Evolutionary conservation across 2,113 vertebrate species (phyloP).

Genomic region (Orthochromis malagaraziensis): DNA sequence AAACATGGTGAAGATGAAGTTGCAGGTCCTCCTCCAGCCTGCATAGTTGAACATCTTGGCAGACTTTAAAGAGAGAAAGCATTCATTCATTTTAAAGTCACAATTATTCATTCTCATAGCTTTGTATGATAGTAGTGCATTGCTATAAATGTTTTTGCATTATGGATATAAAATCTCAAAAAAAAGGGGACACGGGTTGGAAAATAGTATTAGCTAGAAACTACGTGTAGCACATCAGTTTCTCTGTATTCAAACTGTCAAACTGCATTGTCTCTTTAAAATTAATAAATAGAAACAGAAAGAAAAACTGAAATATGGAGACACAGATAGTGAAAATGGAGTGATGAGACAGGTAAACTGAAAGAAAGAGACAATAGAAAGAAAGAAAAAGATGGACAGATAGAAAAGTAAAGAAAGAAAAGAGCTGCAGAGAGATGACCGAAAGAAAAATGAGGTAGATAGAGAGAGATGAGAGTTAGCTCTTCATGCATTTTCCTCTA

Average conservation of each 20-base stretch:
- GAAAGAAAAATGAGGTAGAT: neutral
- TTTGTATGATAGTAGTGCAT: neutral
- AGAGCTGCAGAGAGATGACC: neutral
- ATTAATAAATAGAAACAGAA: neutral
- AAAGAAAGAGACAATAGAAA: neutral
- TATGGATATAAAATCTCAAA: neutral
- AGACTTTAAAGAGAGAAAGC: conserved; percentile 61
- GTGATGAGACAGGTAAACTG: neutral
- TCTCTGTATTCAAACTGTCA: neutral
- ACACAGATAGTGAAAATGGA: neutral
- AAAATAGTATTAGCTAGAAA: neutral
- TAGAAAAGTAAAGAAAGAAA: neutral
- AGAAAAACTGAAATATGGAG: neutral
- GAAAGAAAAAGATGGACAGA: neutral
- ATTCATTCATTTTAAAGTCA: neutral
- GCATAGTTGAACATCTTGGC: conserved; percentile 99
- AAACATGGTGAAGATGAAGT: conserved; percentile 87
- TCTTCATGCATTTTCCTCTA: conserved; percentile 1
- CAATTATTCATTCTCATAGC: neutral
- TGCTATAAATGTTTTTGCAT: neutral
- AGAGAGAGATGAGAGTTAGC: neutral
- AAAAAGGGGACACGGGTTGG: neutral
- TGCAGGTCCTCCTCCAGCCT: conserved; percentile 89
- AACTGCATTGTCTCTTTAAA: neutral
- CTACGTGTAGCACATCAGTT: neutral